Base-by-base conservation (phyloP, 2,888 invertebrate genomes). In the Caenorhabditis doughertyi region DNA sequence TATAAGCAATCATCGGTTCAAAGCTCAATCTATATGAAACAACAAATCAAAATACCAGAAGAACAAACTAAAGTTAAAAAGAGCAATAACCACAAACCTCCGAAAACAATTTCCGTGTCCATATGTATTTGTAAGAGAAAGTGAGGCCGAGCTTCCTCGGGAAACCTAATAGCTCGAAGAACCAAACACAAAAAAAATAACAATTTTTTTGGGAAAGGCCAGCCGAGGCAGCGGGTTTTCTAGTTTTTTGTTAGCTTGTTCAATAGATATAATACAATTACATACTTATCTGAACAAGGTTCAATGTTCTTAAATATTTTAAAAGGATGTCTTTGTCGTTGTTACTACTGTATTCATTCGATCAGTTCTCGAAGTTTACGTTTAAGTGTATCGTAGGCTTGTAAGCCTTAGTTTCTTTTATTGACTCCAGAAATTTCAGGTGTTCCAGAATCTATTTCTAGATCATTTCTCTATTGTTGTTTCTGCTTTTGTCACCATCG, bases 161-260 rank as follows among this genome's bases (percentile, higher is more conserved):
- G 73, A 73, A 73, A 73, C 73, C 73, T 73, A 73, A 73, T 73
- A 73, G 62, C 73, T 73, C 39, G 53, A 51, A 51, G 42, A 73
- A 73, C 73, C 49, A 73, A 64, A 64, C 35, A 49, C 23, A 51
- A 51, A 73, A 62, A 64, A 64, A 71, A 60, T 25, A 60, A 64
- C 53, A 42, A 53, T 73, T 64, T 62, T 42, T 51, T 23, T 18
- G n/a, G 27, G 29, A 32, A 55, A n/a, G 9, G 27, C 18, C 44
- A n/a, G n/a, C n/a, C n/a, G n/a, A n/a, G n/a, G n/a, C 9, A 18
- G 56, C 21, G 35, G 32, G 35, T 32, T 56, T 16, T 11, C 11
- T n/a, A n/a, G n/a, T 39, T 42, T 60, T 11, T 13, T 60, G 42
- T 25, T 18, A 18, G 42, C 21, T 60, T 35, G 27, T 42, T 60